Evolutionary conservation across 2,888 invertebrate species (phyloP).

Genomic region (Chymomyza procnemis): DNA sequence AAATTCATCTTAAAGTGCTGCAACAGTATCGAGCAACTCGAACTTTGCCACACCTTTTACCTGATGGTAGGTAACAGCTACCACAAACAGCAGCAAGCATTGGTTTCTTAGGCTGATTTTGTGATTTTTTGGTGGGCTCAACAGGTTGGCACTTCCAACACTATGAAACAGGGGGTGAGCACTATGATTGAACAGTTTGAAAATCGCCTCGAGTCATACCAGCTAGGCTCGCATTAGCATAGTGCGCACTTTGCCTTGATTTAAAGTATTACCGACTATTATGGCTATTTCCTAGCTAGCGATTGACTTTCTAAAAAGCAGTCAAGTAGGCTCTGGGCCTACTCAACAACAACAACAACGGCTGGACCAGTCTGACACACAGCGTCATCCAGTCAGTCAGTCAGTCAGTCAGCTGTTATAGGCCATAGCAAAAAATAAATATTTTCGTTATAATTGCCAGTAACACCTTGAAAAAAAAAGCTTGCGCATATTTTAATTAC

Average conservation of each 20-base stretch:
- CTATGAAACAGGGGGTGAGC: too few relatives aligned
- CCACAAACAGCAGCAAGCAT: not conserved
- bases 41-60: conserved; percentile 3
- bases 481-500: conserved; percentile 64
- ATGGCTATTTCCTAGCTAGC: conserved; percentile 17
- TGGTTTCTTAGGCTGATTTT: conserved; percentile 10
- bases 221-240: conserved; percentile 12
- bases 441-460: conserved; percentile 55
- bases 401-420: conserved; percentile 35
- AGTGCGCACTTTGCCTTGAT: conserved; percentile 33
- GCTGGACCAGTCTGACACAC: conserved; percentile 4
- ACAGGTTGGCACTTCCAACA: conserved; percentile 2
- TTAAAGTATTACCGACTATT: not conserved
- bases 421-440: conserved; percentile 24
- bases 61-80: conserved; percentile 6
- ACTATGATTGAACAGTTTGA: not conserved
- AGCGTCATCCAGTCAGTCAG: not conserved
- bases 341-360: not conserved
- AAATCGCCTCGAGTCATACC: not conserved
- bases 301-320: conserved; percentile 42
- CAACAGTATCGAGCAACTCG: not conserved
- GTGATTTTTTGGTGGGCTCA: not conserved
- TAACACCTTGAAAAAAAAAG: conserved; percentile 53
- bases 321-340: not conserved
- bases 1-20: not conserved